These are phyloP conservation scores for Numenius arquata DNA, from an alignment of 2,113 vertebrate genomes.

Conservation along the genomic window DNA sequence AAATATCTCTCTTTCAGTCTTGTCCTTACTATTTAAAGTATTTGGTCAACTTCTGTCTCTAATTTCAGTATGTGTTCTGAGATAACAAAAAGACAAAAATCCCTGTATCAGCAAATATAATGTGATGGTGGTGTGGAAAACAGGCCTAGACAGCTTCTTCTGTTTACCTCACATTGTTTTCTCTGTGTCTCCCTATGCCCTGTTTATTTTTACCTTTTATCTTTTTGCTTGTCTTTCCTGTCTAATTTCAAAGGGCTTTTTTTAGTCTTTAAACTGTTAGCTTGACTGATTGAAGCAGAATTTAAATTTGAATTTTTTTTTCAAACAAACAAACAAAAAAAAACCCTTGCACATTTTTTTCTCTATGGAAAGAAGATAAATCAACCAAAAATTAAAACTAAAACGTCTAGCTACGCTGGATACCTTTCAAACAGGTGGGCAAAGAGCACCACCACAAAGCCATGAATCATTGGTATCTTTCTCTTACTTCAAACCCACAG, in stretches of 20 bases:
- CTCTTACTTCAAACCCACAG: background rate
- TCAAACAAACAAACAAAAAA: background rate
- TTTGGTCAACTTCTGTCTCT: background rate
- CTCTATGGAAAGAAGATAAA: background rate
- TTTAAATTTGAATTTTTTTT: background rate
- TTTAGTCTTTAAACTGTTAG: background rate
- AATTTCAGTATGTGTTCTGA: background rate
- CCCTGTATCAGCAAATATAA: background rate
- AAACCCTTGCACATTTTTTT: background rate
- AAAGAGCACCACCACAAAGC: background rate
- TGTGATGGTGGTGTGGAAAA: background rate
- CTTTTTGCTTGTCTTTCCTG: background rate
- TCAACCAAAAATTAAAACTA: background rate
- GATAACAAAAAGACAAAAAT: background rate
- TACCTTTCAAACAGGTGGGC: background rate
- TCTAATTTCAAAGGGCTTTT: background rate
- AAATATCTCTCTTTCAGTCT: background rate
- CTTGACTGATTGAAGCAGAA: background rate
- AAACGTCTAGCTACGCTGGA: background rate
- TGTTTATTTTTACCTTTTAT: background rate
- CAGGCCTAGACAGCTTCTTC: background rate
- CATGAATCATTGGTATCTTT: background rate
- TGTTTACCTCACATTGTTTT: background rate
- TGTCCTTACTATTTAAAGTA: background rate
- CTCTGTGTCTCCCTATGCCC: background rate